These are phyloP conservation scores for Peromyscus polionotus DNA, from an alignment of 2,113 vertebrate species.

Conservation along the genomic window DNA sequence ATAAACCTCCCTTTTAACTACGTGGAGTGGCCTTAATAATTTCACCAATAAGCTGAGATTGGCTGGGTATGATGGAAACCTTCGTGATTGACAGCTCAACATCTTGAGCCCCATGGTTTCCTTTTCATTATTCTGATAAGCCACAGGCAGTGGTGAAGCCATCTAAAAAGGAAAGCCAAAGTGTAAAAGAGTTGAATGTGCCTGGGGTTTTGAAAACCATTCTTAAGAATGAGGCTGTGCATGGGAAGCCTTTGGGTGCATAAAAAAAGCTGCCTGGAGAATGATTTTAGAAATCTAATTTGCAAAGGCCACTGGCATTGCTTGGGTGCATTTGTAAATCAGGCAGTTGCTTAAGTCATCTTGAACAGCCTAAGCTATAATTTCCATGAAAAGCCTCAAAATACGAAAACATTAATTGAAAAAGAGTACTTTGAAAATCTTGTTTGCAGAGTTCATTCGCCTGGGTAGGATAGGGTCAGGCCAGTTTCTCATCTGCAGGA, in stretches of 20 bases:
- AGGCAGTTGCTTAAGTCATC: conserved; percentile 70
- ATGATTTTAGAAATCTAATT: conserved; percentile 81
- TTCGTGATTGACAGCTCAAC: conserved; percentile 25
- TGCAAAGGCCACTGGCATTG: conserved; percentile 70
- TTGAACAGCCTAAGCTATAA: conserved; percentile 59
- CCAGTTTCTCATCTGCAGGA: conserved; percentile 58
- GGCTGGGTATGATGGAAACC: neutral
- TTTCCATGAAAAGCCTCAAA: conserved; percentile 70
- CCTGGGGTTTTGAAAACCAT: conserved; percentile 49
- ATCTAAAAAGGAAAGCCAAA: conserved; percentile 22
- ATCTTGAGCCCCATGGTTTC: neutral
- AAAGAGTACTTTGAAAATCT: conserved; percentile 56
- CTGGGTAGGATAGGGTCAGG: conserved; percentile 54
- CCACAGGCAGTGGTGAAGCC: neutral
- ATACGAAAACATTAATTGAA: conserved; percentile 77
- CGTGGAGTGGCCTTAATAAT: no score
- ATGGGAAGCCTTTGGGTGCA: conserved; percentile 64
- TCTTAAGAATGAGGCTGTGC: conserved; percentile 50
- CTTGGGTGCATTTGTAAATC: conserved; percentile 77
- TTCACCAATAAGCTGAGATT: neutral
- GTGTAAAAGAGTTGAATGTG: neutral
- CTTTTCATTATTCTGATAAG: conserved; percentile 38
- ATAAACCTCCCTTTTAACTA: no score
- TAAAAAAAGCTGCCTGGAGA: conserved; percentile 60
- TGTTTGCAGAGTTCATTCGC: conserved; percentile 66